Base-by-base conservation (phyloP, 2,113 vertebrate genomes). In the Cinclus cinclus region DNA sequence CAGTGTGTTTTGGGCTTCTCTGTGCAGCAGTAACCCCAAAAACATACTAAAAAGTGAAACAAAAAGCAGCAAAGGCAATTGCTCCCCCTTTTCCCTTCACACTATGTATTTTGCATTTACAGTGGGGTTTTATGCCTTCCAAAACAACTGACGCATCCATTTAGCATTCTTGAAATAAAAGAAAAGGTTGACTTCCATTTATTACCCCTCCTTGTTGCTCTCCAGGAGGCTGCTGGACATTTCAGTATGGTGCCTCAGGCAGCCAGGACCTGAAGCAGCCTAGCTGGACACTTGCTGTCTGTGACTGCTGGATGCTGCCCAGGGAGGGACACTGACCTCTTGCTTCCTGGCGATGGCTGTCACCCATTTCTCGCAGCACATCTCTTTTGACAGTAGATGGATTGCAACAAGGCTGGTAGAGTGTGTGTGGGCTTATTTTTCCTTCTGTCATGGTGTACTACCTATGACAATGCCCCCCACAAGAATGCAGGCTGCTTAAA, bases 341-440 rank as follows among this genome's bases (percentile, higher is more conserved):
- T 0, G 0, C 73, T 92, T 41, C 81, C 42, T 42, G 33, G 49
- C 3, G 1, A 14, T 84, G 53, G 50, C 23, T 13, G 2, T 75
- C 3, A 2, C 70, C 44, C 6, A 1, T 55, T 84, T 53, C 37
- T 83, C 1, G 0, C 9, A 7, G 6, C 4, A 0, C 1, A 7
- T 63, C 23, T 16, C 52, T 84, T 53, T 68, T 9, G 11, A 9
- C 33, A 35, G 41, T 1, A 19, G 59, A 33, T 31, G 2, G 15
- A 84, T 35, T 18, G 28, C 60, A 65, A 2, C 23, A 13, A 69
- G 63, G 59, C 59, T 89, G 46, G 25, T 62, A 13, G 46, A 17
- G 41, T 58, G 59, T 64, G 16, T 2, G 2, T 49, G 39, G 21
- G 14, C 20, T 81, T 62, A 2, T 13, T 73, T 83, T 81, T 77